A percentile compares a stretch with the other conserved stretches of the same genome.
phyloP scores from a whole-genome alignment of 1,140 invertebrate genomes.

The Gryllus bimaculatus region DNA sequence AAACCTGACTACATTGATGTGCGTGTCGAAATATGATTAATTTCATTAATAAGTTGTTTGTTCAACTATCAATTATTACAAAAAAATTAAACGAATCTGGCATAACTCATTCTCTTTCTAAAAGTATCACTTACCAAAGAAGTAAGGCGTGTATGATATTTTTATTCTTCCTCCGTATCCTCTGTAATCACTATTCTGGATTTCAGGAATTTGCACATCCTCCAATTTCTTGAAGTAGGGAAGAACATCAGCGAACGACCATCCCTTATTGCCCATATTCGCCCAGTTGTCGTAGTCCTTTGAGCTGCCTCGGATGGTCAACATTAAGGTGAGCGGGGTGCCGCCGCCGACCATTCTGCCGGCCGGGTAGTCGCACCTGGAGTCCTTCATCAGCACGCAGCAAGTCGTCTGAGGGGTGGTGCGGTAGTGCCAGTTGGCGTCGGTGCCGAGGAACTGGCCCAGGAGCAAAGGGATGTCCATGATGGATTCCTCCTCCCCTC shows the following conservation, averaged over 20 bases:
- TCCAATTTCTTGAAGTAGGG: conserved; percentile 90
- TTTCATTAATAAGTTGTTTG: too few relatives aligned
- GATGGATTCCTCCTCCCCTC: conserved; percentile 72
- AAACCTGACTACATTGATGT: too few relatives aligned
- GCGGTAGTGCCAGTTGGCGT: conserved; percentile 33
- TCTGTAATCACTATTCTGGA: conserved; percentile 24
- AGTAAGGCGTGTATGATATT: conserved; percentile 24
- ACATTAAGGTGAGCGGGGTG: conserved; percentile 91
- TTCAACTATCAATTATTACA: too few relatives aligned
- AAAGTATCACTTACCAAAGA: too few relatives aligned
- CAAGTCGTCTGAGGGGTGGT: conserved; percentile 26
- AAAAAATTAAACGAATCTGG: too few relatives aligned
- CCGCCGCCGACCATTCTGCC: conserved; percentile 74
- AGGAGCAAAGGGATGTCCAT: conserved; percentile 73
- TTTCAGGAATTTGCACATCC: conserved; percentile 82
- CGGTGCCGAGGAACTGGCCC: conserved; percentile 61
- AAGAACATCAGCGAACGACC: conserved; percentile 77
- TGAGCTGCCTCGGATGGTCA: conserved; percentile 87
- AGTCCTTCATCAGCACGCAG: conserved; percentile 24
- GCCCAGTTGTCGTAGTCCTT: conserved; percentile 93
- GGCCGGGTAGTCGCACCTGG: conserved; percentile 77
- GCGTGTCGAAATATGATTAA: too few relatives aligned
- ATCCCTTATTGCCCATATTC: conserved; percentile 76
- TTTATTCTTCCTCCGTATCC: conserved; percentile 29
- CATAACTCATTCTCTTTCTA: too few relatives aligned